Evolutionary conservation across 2,797 vertebrate genomes (phyloP), one percentile per base, ranked within the genome.

Genomic region (Melanotaenia maccullochi): DNA sequence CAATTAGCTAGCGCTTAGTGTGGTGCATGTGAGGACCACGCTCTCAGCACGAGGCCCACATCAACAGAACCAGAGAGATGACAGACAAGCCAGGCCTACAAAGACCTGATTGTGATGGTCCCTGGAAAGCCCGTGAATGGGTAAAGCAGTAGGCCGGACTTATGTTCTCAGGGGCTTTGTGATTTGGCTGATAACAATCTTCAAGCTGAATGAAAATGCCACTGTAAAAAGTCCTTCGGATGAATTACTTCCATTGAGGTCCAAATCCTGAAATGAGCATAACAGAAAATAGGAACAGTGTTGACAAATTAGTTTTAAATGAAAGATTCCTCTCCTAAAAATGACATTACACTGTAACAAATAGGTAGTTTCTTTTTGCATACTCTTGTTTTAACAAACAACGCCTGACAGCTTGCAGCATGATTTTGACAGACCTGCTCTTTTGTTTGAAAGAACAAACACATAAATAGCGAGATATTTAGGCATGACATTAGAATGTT

Each of bases 1-100:
- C 94, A 94, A 94, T 94, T 94, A 95, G 91, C 85, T 85, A 76
- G 83, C 81, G 72, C 85, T 93, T 92, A 90, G 86, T 70, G 79
- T 75, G 66, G 80, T 84, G 86, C 87, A 90, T 65, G 82, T 89
- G 76, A 78, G 54, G 82, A 81, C 68, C 89, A 71, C 74, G 72
- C 84, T 92, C 90, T 90, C 85, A 91, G 85, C 90, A 89, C 83
- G 82, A 89, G 92, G 84, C 84, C 87, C 82, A 63, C 87, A 92
- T 93, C 92, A 91, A 89, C 92, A 92, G 88, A 92, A 93, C 90
- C 88, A 86, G 86, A 64, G 86, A 85, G 90, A 91, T 85, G 92
- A 94, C 86, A 92, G 93, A 93, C 90, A 84, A 88, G 89, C 57
- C 44, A 1, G 68, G 67, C 69, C 83, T 81, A 94, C 93, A 95